phyloP scores from a whole-genome alignment of 2,113 vertebrate genomes.

The Empidonax traillii region DNA sequence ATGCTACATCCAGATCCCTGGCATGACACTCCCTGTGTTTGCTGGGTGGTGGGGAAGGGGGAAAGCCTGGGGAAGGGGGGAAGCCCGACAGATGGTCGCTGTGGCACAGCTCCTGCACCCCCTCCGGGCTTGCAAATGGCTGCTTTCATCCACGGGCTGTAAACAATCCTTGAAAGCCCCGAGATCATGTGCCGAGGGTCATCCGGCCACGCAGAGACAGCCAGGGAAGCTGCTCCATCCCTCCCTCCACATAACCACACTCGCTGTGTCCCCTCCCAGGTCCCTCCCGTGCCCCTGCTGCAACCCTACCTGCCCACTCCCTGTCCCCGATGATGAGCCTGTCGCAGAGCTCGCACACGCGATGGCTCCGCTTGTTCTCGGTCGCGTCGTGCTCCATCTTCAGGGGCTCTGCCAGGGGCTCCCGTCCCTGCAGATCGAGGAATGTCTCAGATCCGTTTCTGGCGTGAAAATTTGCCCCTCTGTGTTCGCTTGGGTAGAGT shows the following conservation, averaged over 20 bases:
- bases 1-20: neutral
- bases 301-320: slow-evolving; percentile 90
- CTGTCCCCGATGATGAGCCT: slow-evolving; percentile 92
- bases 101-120: slow-evolving; percentile 54
- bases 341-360: slow-evolving; percentile 83
- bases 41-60: neutral
- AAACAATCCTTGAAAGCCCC: slow-evolving; percentile 31
- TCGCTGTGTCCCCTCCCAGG: neutral
- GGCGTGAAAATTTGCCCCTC: fast-evolving
- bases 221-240: neutral
- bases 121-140: slow-evolving; percentile 54
- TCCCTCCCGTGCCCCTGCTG: fast-evolving
- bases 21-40: neutral
- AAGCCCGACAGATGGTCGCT: slow-evolving; percentile 65
- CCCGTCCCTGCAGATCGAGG: slow-evolving; percentile 69
- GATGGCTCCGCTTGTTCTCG: slow-evolving; percentile 82
- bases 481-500: fast-evolving
- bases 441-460: fast-evolving
- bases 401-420: slow-evolving; percentile 78
- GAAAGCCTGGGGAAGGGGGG: neutral
- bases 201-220: neutral
- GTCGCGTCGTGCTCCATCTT: slow-evolving; percentile 54
- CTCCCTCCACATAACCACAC: neutral
- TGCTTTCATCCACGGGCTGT: slow-evolving; percentile 30
- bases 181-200: neutral